phyloP scores from a whole-genome alignment of 2,113 vertebrate genomes.

The Alligator mississippiensis region DNA sequence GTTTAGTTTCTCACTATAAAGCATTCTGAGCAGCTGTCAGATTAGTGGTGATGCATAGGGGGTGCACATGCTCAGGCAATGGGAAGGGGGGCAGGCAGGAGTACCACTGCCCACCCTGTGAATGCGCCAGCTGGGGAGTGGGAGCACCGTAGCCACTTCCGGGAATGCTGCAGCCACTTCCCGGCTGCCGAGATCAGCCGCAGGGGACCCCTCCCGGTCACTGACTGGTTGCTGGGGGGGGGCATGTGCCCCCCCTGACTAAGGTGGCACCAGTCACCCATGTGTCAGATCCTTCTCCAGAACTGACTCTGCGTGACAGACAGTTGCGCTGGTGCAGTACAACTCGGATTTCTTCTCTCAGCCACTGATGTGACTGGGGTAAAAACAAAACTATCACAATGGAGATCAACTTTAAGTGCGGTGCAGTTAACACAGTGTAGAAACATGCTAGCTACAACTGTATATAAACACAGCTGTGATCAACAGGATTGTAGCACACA shows the following conservation, averaged over 20 bases:
- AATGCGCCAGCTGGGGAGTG: too few relatives aligned
- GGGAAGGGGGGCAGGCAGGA: too few relatives aligned
- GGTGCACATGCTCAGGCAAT: too few relatives aligned
- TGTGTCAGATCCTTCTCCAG: background rate
- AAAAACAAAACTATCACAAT: background rate
- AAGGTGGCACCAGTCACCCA: background rate
- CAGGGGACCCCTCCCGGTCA: too few relatives aligned
- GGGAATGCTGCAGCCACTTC: too few relatives aligned
- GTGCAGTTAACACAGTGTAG: accelerated
- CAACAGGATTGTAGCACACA: background rate
- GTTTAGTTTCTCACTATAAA: background rate
- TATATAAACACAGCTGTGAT: accelerated
- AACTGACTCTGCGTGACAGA: accelerated
- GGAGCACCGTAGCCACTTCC: too few relatives aligned
- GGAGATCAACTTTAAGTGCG: background rate
- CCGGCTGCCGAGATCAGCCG: too few relatives aligned
- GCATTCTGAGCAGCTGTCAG: background rate
- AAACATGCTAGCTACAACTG: background rate
- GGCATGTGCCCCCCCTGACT: background rate
- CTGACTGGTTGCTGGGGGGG: too few relatives aligned
- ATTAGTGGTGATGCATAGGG: background rate
- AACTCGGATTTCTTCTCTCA: background rate
- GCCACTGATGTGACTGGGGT: accelerated
- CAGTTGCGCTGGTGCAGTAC: background rate
- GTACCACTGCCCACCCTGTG: too few relatives aligned